Evolutionary conservation across 2,888 invertebrate genomes (phyloP).

Genomic region (Drosophila birchii): DNA sequence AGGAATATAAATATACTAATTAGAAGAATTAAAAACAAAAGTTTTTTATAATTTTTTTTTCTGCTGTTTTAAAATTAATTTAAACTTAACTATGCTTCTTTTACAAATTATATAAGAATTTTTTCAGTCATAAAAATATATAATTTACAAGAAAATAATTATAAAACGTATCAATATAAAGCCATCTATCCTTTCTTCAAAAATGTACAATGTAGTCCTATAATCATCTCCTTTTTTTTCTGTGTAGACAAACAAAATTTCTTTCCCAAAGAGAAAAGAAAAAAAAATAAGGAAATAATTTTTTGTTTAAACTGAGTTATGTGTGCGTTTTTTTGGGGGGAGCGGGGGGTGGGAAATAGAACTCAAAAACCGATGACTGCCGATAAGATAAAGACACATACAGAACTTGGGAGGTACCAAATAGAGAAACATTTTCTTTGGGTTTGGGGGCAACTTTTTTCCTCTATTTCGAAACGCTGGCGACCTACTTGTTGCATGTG

Average conservation of each 20-base stretch:
- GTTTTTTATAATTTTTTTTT: background rate
- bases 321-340: background rate
- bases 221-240: background rate
- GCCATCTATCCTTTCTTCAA: too few relatives aligned
- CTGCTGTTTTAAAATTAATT: background rate
- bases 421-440: constrained; percentile 13
- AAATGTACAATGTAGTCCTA: too few relatives aligned
- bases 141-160: background rate
- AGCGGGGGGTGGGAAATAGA: constrained; percentile 37
- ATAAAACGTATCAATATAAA: background rate
- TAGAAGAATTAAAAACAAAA: background rate
- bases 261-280: constrained; percentile 3
- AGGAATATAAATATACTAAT: background rate
- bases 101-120: background rate
- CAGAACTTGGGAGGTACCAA: constrained; percentile 2
- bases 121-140: background rate
- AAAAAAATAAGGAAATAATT: constrained; percentile 23
- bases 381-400: constrained; percentile 70
- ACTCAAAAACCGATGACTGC: constrained; percentile 53
- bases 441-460: constrained; percentile 15
- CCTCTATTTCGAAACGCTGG: constrained; percentile 70
- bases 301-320: constrained; percentile 30
- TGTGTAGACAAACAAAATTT: constrained; percentile 2
- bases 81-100: background rate
- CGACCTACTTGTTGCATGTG: constrained; percentile 76